A percentile compares a stretch with the other conserved stretches of the same genome.
Conservation (phyloP, 2,797 vertebrate genomes). For the Bothrops alternatus region DNA sequence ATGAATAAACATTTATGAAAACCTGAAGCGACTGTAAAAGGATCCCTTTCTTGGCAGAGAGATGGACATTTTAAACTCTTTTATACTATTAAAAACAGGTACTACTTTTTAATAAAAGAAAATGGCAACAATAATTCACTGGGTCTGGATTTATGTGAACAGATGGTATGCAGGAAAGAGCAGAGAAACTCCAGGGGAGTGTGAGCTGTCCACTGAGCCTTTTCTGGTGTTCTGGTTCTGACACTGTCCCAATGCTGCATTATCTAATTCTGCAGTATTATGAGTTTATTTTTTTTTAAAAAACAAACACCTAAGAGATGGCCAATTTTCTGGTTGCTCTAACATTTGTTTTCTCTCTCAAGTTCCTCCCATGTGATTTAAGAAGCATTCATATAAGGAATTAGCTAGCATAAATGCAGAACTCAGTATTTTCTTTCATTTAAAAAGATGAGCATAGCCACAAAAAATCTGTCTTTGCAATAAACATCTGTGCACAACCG, state of each 20-base stretch:
- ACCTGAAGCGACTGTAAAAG: background rate
- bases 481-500: constrained; percentile 8
- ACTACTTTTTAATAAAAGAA: constrained; percentile 11
- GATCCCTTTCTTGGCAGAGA: background rate
- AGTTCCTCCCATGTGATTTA: constrained; percentile 38
- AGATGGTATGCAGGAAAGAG: constrained; percentile 1
- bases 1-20: background rate
- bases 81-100: constrained; percentile 12
- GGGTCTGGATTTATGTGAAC: background rate
- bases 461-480: constrained; percentile 25
- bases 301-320: background rate
- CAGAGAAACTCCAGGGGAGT: constrained; percentile 27
- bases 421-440: constrained; percentile 19
- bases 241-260: constrained; percentile 26
- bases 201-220: constrained; percentile 29
- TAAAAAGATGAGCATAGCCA: constrained; percentile 12
- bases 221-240: constrained; percentile 16
- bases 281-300: constrained; percentile 1
- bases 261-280: constrained; percentile 22
- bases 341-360: constrained; percentile 31
- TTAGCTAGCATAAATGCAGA: constrained; percentile 31
- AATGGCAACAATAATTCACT: constrained; percentile 1
- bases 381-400: constrained; percentile 27
- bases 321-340: constrained; percentile 15
- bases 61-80: background rate